These are phyloP conservation scores for Mus spicilegus DNA, from an alignment of 2,113 vertebrate species.

Conservation along the genomic window DNA sequence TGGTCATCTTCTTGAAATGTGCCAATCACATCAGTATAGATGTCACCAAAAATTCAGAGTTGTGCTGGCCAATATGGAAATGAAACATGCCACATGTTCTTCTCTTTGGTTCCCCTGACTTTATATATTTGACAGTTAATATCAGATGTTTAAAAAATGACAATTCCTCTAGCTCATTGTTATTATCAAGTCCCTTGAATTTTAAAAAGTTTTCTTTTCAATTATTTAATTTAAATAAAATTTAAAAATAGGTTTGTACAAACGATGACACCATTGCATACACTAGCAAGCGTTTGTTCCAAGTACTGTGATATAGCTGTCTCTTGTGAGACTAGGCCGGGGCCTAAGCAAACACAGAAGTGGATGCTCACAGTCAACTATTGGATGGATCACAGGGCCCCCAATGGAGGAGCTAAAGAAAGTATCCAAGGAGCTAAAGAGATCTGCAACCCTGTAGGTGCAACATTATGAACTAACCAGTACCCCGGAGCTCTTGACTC, in stretches of 20 bases:
- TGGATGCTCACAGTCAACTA: no score
- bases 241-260: background rate
- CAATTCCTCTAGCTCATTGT: background rate
- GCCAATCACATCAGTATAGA: background rate
- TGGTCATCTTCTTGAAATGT: background rate
- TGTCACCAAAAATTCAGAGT: background rate
- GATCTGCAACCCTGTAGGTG: no score
- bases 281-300: no score
- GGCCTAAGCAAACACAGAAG: no score
- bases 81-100: background rate
- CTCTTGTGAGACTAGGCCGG: no score
- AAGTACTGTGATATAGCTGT: no score
- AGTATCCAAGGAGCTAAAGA: no score
- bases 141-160: background rate
- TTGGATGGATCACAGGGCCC: no score
- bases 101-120: conserved; percentile 27
- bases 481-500: no score
- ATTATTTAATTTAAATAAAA: conserved; percentile 1
- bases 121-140: background rate
- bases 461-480: no score
- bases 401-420: no score
- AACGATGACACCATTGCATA: no score
- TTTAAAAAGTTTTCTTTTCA: background rate
- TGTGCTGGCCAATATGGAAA: background rate
- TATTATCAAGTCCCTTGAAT: background rate